Base-by-base conservation (phyloP, 1,140 invertebrate species). In the Diorhabda carinulata region DNA sequence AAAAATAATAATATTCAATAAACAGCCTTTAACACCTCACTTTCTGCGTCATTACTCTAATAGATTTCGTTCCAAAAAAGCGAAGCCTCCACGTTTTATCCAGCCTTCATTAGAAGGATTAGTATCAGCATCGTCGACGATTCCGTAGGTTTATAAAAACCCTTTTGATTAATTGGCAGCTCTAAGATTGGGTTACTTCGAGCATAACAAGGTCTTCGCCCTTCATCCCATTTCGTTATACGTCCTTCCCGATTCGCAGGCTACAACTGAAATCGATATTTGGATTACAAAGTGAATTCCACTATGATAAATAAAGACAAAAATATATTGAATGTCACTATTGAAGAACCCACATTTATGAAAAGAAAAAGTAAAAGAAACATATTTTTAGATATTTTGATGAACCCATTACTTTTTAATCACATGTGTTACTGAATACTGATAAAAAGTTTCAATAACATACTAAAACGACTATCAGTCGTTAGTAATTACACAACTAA, bases 131-230 rank as follows among this genome's bases (percentile, higher is more conserved):
- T 52, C 47, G 47, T 52, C 47, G 47, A 8, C 47, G 47, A 52
- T 52, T 52, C n/a, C 3, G 42, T 62, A 43, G 43, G 43, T 62
- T 42, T 52, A 44, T 42, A 41, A 47, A 62, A 62, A 62, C 43
- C 8, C 6, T 5, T 62, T 62, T 62, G 61, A 62, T 43, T 62
- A 62, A 62, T 62, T 62, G 61, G 61, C 42, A 62, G 61, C 61
- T 44, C 43, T 62, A 41, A 44, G 61, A 62, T 62, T 62, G 43
- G 61, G 43, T 62, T 62, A 62, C 61, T 41, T 44, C 42, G 61
- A 62, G 61, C 43, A 43, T 62, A 62, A 62, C 61, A 62, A 62
- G 61, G 41, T 62, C 61, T 44, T 3, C 43, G 61, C 10, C 42
- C 61, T 62, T 62, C 61, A 62, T 62, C 41, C 43, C 61, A 43